Conservation (phyloP, 1,140 invertebrate genomes). For the Scaptomyza hsui region DNA sequence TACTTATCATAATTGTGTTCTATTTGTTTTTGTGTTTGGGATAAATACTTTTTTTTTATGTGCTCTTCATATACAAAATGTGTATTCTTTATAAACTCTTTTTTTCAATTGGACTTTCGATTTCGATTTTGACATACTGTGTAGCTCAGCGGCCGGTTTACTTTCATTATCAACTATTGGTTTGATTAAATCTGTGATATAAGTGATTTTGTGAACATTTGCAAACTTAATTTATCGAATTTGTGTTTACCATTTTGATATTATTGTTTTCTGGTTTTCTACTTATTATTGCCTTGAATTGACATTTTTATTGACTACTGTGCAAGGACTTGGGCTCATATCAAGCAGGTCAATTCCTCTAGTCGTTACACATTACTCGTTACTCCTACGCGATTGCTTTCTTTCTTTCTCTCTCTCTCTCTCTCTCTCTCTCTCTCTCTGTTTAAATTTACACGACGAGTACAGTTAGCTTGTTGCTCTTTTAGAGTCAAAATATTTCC, state of each 20-base stretch:
- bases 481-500: not conserved
- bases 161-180: constrained; percentile 9
- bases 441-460: too few relatives aligned
- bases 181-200: constrained; percentile 16
- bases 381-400: constrained; percentile 5
- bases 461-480: not conserved
- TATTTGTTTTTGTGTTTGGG: constrained; percentile 16
- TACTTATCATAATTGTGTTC: not conserved
- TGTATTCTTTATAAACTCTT: too few relatives aligned
- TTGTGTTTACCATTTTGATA: not conserved
- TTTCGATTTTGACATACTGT: constrained; percentile 26
- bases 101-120: constrained; percentile 32
- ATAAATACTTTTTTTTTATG: constrained; percentile 10
- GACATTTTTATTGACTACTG: constrained; percentile 3
- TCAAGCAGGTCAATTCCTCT: not conserved
- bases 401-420: too few relatives aligned
- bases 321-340: not conserved
- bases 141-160: constrained; percentile 36
- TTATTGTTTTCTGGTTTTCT: not conserved
- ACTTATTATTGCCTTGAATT: constrained; percentile 6
- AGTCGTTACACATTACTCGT: constrained; percentile 13
- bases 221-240: not conserved
- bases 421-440: too few relatives aligned
- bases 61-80: constrained; percentile 31
- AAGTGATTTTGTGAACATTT: constrained; percentile 8